A percentile compares a stretch with the other conserved stretches of the same genome.
Conservation (phyloP, 2,797 vertebrate species). For the Rhinella marina region DNA sequence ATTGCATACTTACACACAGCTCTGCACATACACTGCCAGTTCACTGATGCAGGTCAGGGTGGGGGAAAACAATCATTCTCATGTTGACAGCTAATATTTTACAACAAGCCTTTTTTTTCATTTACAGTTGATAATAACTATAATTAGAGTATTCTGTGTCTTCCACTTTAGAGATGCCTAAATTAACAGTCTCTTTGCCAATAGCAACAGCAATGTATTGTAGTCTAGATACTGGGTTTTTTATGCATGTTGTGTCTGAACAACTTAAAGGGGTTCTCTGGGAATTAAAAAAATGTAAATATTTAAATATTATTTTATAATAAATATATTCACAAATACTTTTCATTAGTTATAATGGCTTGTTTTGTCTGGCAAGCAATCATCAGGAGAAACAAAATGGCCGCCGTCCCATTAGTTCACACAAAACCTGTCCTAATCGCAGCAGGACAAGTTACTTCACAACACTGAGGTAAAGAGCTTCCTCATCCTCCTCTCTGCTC, state of each 20-base stretch:
- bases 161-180: slow-evolving; percentile 3
- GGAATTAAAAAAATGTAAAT: too few species aligned
- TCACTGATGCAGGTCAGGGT: slow-evolving; percentile 5
- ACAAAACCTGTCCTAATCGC: too few species aligned
- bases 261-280: too few species aligned
- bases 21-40: slow-evolving; percentile 1
- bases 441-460: too few species aligned
- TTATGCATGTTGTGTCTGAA: not conserved
- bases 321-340: too few species aligned
- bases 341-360: too few species aligned
- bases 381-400: too few species aligned
- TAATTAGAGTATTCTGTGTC: not conserved
- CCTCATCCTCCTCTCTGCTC: too few species aligned
- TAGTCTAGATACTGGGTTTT: not conserved
- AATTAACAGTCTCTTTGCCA: not conserved
- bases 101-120: not conserved
- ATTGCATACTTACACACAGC: not conserved
- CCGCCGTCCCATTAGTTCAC: too few species aligned
- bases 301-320: too few species aligned
- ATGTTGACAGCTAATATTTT: slow-evolving; percentile 20
- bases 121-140: slow-evolving; percentile 10
- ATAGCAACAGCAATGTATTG: not conserved
- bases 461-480: too few species aligned
- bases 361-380: too few species aligned
- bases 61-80: slow-evolving; percentile 14